Evolutionary conservation across 2,113 vertebrate genomes (phyloP), one percentile per base, ranked within the genome.

Genomic region (Seriola rivoliana): DNA sequence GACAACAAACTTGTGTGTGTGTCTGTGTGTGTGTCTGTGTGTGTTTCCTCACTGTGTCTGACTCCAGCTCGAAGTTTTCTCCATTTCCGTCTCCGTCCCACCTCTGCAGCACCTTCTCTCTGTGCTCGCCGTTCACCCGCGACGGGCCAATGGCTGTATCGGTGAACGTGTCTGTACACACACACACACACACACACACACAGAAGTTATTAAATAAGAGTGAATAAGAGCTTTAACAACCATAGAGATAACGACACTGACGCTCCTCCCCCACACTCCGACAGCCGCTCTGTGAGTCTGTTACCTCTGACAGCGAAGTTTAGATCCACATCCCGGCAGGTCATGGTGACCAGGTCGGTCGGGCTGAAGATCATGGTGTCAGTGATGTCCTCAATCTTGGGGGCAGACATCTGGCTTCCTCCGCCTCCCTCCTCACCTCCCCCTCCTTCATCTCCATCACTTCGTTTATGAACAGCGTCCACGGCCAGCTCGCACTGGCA

Each of bases 361-460:
- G 96, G 95, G 71, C 96, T 96, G 90, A 97, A 97, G 80, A 97
- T 95, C 96, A 97, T 97, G 14, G 96, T 97, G 85, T 97, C 96
- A 0, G 97, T 96, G 57, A 97, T 97, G 38, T 97, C 97, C 85
- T 97, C 97, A 9, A 96, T 95, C 73, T 93, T 96, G 17, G 96
- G 97, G 4, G 76, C 64, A 7, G 58, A 71, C 9, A 80, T 12
- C 84, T 78, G 57, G 63, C 88, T 88, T 68, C 85, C 63, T 86
- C 93, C 89, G 1, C 88, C 89, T 29, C 93, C 91, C 1, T 14
- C 48, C 17, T 86, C 87, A 80, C 85, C 58, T 64, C 86, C 81
- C 84, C 94, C 57, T 85, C 95, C 87, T 3, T 93, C 93, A 2
- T 86, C 87, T 25, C 95, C 95, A 23, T 97, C 96, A 1, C 89